Conservation (phyloP, 2,888 invertebrate species). For the Hesperia comma region DNA sequence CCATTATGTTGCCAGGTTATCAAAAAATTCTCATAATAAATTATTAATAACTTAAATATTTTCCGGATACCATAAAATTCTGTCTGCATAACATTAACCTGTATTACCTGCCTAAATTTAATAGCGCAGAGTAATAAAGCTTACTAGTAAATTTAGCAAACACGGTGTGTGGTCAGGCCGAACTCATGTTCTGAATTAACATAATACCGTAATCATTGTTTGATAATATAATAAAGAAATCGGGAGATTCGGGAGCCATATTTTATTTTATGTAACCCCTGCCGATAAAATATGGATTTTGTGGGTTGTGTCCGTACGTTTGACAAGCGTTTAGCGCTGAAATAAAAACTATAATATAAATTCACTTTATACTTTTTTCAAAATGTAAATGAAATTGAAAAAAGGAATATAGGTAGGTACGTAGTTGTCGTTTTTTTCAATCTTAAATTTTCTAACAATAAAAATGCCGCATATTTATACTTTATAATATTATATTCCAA, state of each 20-base stretch:
- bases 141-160: slow-evolving; percentile 15
- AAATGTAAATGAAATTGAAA: too few relatives aligned
- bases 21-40: too few relatives aligned
- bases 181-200: slow-evolving; percentile 48
- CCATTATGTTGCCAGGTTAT: too few relatives aligned
- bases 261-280: slow-evolving; percentile 8
- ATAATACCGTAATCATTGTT: slow-evolving; percentile 51
- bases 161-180: slow-evolving; percentile 50
- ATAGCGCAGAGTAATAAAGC: not conserved
- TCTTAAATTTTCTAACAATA: too few relatives aligned
- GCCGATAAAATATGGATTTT: not conserved
- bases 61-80: not conserved
- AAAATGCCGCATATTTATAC: too few relatives aligned
- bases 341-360: too few relatives aligned
- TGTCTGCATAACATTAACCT: not conserved
- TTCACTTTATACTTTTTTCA: too few relatives aligned
- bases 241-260: slow-evolving; percentile 19
- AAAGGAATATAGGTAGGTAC: too few relatives aligned
- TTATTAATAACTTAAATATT: not conserved
- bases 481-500: too few relatives aligned
- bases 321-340: too few relatives aligned
- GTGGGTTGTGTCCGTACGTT: not conserved
- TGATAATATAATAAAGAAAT: slow-evolving; percentile 49
- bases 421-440: too few relatives aligned
- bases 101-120: not conserved